These are phyloP conservation scores for Oryctes rhinoceros DNA, from an alignment of 1,140 invertebrate species.

Conservation along the genomic window DNA sequence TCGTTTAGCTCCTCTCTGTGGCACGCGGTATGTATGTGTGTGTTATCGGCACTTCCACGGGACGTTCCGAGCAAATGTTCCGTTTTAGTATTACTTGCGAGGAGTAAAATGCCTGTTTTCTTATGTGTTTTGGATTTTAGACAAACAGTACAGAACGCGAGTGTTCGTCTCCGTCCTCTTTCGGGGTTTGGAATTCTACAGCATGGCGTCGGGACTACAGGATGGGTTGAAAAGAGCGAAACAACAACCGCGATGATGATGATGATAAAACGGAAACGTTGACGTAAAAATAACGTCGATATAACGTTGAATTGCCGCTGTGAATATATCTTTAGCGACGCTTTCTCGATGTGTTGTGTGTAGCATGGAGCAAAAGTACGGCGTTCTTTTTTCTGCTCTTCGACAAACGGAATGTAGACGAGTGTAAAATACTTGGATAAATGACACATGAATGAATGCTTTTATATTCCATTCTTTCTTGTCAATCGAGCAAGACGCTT, in stretches of 20 bases:
- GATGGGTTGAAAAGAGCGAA: not conserved
- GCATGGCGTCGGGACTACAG: not conserved
- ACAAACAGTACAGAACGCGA: slow-evolving; percentile 5
- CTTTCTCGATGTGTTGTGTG: not conserved
- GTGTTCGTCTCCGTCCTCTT: slow-evolving; percentile 1
- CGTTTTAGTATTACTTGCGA: slow-evolving; percentile 41
- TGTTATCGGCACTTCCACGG: slow-evolving; percentile 38
- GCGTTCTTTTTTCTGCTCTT: not conserved
- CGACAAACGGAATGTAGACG: not conserved
- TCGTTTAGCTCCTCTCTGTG: slow-evolving; percentile 10
- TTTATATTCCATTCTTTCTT: slow-evolving; percentile 12
- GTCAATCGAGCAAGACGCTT: slow-evolving; percentile 5
- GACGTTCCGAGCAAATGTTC: slow-evolving; percentile 41
- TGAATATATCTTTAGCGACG: slow-evolving; percentile 2
- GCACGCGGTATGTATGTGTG: not conserved
- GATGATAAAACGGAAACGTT: slow-evolving; percentile 25
- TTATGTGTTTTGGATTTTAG: slow-evolving; percentile 36
- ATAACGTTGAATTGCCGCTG: not conserved
- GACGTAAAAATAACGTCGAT: slow-evolving; percentile 18
- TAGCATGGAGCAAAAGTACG: not conserved
- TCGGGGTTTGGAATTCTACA: not conserved
- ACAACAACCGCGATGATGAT: not conserved
- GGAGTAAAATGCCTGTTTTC: slow-evolving; percentile 37
- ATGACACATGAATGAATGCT: not conserved
- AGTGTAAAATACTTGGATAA: slow-evolving; percentile 21